Evolutionary conservation across 2,797 vertebrate genomes (phyloP).

Genomic region (Cichlasoma orientale): DNA sequence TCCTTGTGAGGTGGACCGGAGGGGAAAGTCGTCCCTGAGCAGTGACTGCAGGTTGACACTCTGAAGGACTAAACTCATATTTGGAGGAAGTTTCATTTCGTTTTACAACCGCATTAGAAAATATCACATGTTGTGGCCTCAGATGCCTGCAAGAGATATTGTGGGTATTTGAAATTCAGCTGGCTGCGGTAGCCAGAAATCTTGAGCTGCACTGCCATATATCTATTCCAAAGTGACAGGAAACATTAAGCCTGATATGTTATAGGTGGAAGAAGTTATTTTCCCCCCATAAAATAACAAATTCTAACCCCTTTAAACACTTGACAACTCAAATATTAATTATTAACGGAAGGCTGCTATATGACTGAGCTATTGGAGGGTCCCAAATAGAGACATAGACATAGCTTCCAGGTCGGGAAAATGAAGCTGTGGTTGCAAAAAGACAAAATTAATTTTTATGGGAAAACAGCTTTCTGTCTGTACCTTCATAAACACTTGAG

Average conservation of each 20-base stretch:
- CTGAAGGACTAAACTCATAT: constrained; percentile 52
- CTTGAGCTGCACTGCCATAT: not conserved
- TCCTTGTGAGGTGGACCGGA: constrained; percentile 41
- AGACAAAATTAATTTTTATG: not conserved
- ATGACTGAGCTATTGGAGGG: not conserved
- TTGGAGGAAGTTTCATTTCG: constrained; percentile 33
- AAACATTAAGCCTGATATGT: not conserved
- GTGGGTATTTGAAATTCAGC: constrained; percentile 16
- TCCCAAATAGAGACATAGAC: not conserved
- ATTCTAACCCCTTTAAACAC: not conserved
- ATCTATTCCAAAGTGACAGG: not conserved
- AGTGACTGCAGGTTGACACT: constrained; percentile 55
- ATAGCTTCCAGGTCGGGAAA: not conserved
- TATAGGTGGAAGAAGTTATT: not conserved
- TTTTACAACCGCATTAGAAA: constrained; percentile 26
- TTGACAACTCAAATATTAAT: not conserved
- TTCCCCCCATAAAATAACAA: not conserved
- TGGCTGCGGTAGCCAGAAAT: not conserved
- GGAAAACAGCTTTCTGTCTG: not conserved
- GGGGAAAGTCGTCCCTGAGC: constrained; percentile 60
- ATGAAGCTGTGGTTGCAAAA: not conserved
- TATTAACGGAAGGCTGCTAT: not conserved
- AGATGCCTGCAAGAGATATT: constrained; percentile 31
- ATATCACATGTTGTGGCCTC: constrained; percentile 21
- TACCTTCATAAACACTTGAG: not conserved